These are phyloP conservation scores for Drosophila nr. fundita DNA, from an alignment of 2,888 invertebrate species.

Conservation along the genomic window DNA sequence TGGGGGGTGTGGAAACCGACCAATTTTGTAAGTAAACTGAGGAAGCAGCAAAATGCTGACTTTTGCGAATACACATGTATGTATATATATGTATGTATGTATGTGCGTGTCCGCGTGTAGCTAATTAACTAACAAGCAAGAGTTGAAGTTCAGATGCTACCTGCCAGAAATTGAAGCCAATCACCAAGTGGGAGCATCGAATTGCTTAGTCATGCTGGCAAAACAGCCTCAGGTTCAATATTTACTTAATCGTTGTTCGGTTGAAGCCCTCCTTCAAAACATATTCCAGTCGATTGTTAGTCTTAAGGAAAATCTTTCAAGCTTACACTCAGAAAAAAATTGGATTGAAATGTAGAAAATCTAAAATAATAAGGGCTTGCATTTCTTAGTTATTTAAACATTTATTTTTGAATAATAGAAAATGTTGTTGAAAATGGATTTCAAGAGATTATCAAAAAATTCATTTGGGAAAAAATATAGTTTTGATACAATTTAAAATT, in stretches of 20 bases:
- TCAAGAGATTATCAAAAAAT: neutral
- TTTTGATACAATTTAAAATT: neutral
- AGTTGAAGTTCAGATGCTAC: neutral
- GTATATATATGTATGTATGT: neutral
- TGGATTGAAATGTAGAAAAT: neutral
- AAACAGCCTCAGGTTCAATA: neutral
- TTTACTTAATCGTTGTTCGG: neutral
- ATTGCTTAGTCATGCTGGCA: neutral
- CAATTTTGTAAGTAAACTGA: conserved; percentile 11
- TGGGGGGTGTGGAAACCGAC: neutral
- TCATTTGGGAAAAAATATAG: neutral
- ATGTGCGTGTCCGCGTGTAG: neutral
- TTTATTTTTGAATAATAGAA: neutral
- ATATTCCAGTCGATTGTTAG: neutral
- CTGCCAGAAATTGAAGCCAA: neutral
- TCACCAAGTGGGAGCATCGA: neutral
- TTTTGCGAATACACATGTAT: neutral
- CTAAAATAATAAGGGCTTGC: neutral
- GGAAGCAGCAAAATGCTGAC: conserved; percentile 4
- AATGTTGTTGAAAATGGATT: neutral
- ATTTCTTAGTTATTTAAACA: neutral
- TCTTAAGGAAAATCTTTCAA: neutral
- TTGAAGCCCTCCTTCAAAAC: neutral
- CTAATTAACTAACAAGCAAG: conserved; percentile 28
- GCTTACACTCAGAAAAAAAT: neutral